phyloP scores from a whole-genome alignment of 2,888 invertebrate species.

The Phyto melanocephala region DNA sequence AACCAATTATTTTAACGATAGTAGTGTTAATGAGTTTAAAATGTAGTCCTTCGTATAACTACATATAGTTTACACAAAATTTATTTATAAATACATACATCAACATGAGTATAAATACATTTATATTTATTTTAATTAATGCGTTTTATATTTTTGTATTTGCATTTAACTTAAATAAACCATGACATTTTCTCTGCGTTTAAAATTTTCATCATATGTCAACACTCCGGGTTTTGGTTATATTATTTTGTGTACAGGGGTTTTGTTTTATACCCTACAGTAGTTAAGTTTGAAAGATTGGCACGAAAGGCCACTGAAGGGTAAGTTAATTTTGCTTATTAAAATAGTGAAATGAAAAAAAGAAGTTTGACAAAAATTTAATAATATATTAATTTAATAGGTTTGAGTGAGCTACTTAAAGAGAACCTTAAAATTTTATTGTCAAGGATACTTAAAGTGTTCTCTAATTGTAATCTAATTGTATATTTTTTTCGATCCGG shows the following conservation, averaged over 20 bases:
- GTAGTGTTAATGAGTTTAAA: constrained; percentile 12
- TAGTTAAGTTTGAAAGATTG: background rate
- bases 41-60: background rate
- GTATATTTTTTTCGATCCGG: too few species aligned
- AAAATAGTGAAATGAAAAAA: too few species aligned
- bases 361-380: too few species aligned
- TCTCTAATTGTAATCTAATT: too few species aligned
- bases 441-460: too few species aligned
- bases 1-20: background rate
- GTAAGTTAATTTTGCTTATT: too few species aligned
- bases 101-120: background rate
- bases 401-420: too few species aligned
- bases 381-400: too few species aligned
- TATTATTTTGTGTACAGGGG: background rate
- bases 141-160: constrained; percentile 19
- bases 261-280: background rate
- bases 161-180: constrained; percentile 29
- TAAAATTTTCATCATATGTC: constrained; percentile 11
- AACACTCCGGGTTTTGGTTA: constrained; percentile 35
- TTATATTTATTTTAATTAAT: constrained; percentile 35
- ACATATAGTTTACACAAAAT: background rate
- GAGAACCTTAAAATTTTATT: too few species aligned
- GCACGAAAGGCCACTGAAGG: too few species aligned
- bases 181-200: constrained; percentile 18
- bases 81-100: background rate